Conservation (phyloP, 2,113 vertebrate genomes). For the Strix uralensis region DNA sequence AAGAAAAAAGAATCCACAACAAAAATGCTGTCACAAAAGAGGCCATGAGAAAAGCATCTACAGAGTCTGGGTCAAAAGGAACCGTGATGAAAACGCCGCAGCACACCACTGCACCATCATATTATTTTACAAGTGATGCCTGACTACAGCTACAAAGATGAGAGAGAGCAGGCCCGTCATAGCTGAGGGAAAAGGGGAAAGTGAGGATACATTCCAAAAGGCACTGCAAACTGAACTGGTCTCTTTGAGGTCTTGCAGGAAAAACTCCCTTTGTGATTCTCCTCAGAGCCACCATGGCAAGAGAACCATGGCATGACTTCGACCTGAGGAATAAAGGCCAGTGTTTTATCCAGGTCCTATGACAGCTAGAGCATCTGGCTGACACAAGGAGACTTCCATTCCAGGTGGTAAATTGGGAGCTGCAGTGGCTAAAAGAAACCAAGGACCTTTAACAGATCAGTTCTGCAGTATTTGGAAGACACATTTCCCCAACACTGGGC, state of each 20-base stretch:
- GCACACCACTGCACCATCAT: background rate
- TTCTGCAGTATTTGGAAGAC: background rate
- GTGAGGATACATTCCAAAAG: background rate
- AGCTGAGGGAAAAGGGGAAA: background rate
- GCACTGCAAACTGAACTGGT: background rate
- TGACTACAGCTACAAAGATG: background rate
- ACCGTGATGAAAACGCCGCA: background rate
- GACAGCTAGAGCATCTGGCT: background rate
- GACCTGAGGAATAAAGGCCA: background rate
- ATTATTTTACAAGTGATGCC: background rate
- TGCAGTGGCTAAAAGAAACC: background rate
- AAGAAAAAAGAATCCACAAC: background rate
- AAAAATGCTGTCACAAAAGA: background rate
- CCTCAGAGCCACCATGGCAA: background rate
- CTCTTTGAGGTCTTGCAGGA: background rate
- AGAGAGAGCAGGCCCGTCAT: background rate
- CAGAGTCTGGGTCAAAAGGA: background rate
- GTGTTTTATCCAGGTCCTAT: background rate
- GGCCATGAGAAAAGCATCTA: background rate
- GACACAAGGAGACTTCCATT: background rate
- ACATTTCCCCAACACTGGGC: background rate
- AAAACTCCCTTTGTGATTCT: background rate
- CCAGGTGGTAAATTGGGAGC: background rate
- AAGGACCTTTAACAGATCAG: background rate
- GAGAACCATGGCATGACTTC: background rate